These are phyloP conservation scores for Mirounga angustirostris DNA, from an alignment of 2,113 vertebrate genomes.

Conservation along the genomic window DNA sequence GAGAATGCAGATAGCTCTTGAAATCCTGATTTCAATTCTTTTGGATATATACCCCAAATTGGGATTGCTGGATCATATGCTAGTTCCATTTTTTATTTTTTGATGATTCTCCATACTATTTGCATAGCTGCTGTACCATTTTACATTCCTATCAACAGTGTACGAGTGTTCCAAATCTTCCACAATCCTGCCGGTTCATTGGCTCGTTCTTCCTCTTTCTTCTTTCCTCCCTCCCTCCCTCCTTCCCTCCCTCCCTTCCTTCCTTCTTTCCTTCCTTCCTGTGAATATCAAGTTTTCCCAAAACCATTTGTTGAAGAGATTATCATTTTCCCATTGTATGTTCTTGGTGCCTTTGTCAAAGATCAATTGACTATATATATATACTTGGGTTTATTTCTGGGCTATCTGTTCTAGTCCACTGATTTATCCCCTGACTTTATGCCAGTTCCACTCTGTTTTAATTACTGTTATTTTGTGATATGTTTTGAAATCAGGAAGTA, in stretches of 20 bases:
- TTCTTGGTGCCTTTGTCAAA: neutral
- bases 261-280: neutral
- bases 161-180: neutral
- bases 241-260: neutral
- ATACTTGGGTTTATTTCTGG: neutral
- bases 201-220: fast-evolving
- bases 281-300: neutral
- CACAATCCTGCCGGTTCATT: too few species aligned
- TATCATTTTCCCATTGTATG: neutral
- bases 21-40: neutral
- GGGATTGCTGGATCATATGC: neutral
- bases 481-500: neutral
- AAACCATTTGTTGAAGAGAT: neutral
- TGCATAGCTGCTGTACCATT: neutral
- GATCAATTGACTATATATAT: neutral
- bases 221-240: neutral
- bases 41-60: neutral
- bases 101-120: neutral
- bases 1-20: neutral
- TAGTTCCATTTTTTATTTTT: neutral
- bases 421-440: neutral
- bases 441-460: neutral
- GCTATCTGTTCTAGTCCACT: neutral
- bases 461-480: neutral
- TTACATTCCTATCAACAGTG: neutral